Conservation (phyloP, 2,113 vertebrate genomes). For the Corythornis vintsioides region DNA sequence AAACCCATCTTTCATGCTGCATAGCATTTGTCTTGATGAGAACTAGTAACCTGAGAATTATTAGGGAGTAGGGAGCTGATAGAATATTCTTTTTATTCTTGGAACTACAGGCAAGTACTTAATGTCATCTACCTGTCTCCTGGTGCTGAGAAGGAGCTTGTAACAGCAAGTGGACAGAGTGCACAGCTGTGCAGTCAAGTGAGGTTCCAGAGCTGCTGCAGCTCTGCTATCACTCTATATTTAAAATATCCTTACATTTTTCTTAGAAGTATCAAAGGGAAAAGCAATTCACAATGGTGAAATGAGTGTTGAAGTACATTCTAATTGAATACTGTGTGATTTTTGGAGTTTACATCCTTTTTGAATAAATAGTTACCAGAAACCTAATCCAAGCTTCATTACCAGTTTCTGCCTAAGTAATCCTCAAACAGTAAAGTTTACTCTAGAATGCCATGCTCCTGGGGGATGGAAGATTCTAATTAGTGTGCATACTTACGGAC, state of each 20-base stretch:
- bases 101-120: not conserved
- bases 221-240: not conserved
- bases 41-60: not conserved
- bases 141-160: not conserved
- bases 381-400: not conserved
- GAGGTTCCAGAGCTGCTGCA: not conserved
- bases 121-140: not conserved
- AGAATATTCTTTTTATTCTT: not conserved
- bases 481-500: not conserved
- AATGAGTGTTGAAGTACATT: not conserved
- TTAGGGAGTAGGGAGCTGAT: not conserved
- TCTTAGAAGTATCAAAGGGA: not conserved
- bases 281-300: not conserved
- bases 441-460: not conserved
- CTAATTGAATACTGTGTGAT: not conserved
- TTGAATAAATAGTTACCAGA: not conserved
- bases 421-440: not conserved
- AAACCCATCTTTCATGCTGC: not conserved
- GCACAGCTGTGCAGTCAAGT: not conserved
- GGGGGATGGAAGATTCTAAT: not conserved
- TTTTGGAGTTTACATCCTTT: not conserved
- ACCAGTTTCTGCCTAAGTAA: not conserved
- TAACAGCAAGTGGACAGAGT: not conserved
- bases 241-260: not conserved
- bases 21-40: not conserved